These are phyloP conservation scores for Drosophila flavopinicola DNA, from an alignment of 2,888 invertebrate species.

Conservation along the genomic window DNA sequence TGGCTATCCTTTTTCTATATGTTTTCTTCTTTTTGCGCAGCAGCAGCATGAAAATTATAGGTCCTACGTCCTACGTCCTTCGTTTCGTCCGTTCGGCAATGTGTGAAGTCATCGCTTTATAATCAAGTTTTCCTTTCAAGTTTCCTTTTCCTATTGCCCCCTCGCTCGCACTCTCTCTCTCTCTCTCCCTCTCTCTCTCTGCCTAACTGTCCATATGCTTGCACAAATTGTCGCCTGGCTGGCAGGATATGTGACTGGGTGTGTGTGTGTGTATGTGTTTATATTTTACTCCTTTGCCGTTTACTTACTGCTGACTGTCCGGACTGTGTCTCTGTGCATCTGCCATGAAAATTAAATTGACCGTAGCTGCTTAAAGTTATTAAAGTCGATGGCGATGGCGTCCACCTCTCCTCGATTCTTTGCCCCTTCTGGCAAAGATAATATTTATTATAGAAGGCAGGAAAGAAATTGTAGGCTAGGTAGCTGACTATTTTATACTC, in stretches of 20 bases:
- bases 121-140: conserved; percentile 82
- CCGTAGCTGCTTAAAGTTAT: conserved; percentile 80
- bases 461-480: neutral
- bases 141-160: conserved; percentile 51
- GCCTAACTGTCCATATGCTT: conserved; percentile 58
- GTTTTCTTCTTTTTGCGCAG: conserved; percentile 27
- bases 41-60: conserved; percentile 70
- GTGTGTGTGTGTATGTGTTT: conserved; percentile 24
- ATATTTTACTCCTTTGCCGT: conserved; percentile 57
- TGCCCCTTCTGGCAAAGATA: conserved; percentile 23
- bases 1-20: conserved; percentile 43
- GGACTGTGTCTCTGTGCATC: conserved; percentile 34
- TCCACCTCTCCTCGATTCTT: neutral
- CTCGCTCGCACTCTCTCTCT: neutral
- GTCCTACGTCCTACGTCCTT: conserved; percentile 55
- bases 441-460: conserved; percentile 38
- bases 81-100: conserved; percentile 57
- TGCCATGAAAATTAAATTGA: conserved; percentile 82
- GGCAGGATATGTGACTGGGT: conserved; percentile 57
- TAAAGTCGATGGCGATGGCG: conserved; percentile 57
- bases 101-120: conserved; percentile 83
- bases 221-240: conserved; percentile 69
- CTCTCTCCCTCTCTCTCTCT: neutral
- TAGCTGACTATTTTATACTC: conserved; percentile 15
- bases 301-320: conserved; percentile 56